phyloP scores from a whole-genome alignment of 2,888 invertebrate genomes.

The Nephrocerus scutellatus region DNA sequence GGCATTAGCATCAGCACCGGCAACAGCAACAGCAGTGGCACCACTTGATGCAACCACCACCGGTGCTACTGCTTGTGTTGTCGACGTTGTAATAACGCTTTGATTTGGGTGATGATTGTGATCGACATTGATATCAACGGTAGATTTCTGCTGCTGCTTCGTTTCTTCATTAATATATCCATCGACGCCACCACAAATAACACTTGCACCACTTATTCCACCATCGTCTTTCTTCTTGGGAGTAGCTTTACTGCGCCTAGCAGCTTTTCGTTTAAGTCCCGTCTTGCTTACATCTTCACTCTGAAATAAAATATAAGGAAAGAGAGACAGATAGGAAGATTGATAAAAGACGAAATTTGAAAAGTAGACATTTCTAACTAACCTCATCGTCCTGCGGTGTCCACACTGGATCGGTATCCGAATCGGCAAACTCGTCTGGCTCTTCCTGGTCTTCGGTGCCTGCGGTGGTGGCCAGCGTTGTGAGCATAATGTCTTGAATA shows the following conservation, averaged over 20 bases:
- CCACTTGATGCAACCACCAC: too few species aligned
- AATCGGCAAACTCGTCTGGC: conserved; percentile 54
- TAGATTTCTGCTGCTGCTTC: too few species aligned
- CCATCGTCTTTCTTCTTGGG: conserved; percentile 36
- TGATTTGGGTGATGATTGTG: too few species aligned
- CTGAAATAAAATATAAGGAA: conserved; percentile 18
- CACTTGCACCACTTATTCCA: background rate
- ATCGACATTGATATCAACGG: too few species aligned
- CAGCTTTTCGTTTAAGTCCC: conserved; percentile 37
- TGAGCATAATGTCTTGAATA: conserved; percentile 51
- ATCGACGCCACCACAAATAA: too few species aligned
- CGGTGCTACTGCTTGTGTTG: too few species aligned
- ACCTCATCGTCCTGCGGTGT: conserved; percentile 57
- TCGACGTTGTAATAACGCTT: too few species aligned
- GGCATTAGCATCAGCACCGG: too few species aligned
- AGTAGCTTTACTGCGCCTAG: conserved; percentile 37
- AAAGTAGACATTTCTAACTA: conserved; percentile 25
- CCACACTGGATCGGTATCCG: conserved; percentile 70
- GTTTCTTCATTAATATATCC: too few species aligned
- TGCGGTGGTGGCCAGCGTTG: conserved; percentile 29
- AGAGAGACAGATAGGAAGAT: background rate
- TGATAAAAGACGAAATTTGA: background rate
- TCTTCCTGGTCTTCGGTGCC: conserved; percentile 53
- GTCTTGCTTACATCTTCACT: conserved; percentile 38
- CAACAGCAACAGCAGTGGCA: too few species aligned